Base-by-base conservation (phyloP, 2,797 vertebrate species). In the Poecile montanus region DNA sequence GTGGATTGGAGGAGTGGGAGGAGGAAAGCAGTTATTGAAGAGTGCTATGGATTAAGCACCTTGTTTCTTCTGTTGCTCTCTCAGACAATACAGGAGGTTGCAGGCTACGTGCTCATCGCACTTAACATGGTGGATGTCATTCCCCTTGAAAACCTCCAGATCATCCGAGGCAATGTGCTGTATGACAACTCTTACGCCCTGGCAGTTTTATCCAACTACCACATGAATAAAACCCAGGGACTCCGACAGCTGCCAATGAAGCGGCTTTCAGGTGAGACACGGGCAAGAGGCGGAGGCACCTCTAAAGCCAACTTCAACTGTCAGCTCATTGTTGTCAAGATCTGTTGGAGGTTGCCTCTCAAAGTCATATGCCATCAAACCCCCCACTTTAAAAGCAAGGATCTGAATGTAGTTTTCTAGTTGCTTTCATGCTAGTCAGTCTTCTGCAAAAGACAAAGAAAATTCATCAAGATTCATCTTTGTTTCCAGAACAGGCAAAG, bases 41-140 rank as follows among this genome's bases (percentile, higher is more conserved):
- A 34, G 4, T 19, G 8, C 15, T 44, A 2, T 70, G 77, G 47
- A 73, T 78, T 72, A 70, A 93, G 29, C 19, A 9, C 13, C 19
- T 57, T 65, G 23, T 50, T 72, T 62, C 11, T 56, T 44, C 42
- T 90, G 13, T 54, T 91, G 16, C 51, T 89, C 84, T 73, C 62
- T 32, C 92, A 99, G 99, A 98, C 98, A 1, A 99, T 99, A 91
- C 98, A 99, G 97, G 99, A 99, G 94, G 99, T 99, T 38, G 98
- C 98, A 8, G 99, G 99, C 61, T 99, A 99, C 0, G 99, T 99
- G 51, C 98, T 99, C 91, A 99, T 99, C 0, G 99, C 98, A 2
- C 96, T 99, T 78, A 99, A 99, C 97, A 96, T 96, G 8, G 98
- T 98, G 9, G 94, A 98, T 67, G 98, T 72, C 82, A 99, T 99